Evolutionary conservation across 2,113 vertebrate genomes (phyloP).

Genomic region (Zosterops lateralis): DNA sequence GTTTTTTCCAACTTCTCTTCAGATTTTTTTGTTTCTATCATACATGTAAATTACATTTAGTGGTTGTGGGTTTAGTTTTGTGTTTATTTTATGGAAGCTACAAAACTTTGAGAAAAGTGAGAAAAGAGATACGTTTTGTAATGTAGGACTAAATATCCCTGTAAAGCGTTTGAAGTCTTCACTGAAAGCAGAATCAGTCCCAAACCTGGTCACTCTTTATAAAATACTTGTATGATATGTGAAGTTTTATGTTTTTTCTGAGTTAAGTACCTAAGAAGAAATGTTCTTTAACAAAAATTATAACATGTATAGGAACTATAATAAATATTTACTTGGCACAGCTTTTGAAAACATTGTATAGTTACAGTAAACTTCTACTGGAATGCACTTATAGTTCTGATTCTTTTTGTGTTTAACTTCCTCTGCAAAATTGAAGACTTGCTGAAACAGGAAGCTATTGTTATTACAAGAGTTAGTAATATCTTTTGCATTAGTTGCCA

Average conservation of each 20-base stretch:
- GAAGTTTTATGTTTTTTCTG: not conserved
- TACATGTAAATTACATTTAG: rapidly evolving
- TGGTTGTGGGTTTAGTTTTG: not conserved
- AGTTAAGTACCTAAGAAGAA: not conserved
- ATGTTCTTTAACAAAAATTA: not conserved
- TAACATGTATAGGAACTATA: not conserved
- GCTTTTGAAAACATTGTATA: not conserved
- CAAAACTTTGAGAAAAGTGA: not conserved
- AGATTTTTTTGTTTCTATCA: not conserved
- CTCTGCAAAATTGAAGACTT: slow-evolving; percentile 46
- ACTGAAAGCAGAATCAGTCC: not conserved
- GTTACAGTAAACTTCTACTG: slow-evolving; percentile 10
- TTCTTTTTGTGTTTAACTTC: slow-evolving; percentile 55
- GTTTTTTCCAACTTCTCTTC: not conserved
- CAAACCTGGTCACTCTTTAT: not conserved
- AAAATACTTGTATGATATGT: not conserved
- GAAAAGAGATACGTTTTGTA: not conserved
- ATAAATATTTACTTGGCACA: not conserved
- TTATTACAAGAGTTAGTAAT: slow-evolving; percentile 27
- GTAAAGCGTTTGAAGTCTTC: not conserved
- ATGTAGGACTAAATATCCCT: not conserved
- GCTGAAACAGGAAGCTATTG: slow-evolving; percentile 49
- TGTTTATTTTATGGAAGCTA: not conserved
- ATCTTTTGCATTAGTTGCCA: not conserved
- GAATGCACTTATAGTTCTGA: not conserved